Conservation (phyloP, 2,113 vertebrate species). For the Scopus umbretta region DNA sequence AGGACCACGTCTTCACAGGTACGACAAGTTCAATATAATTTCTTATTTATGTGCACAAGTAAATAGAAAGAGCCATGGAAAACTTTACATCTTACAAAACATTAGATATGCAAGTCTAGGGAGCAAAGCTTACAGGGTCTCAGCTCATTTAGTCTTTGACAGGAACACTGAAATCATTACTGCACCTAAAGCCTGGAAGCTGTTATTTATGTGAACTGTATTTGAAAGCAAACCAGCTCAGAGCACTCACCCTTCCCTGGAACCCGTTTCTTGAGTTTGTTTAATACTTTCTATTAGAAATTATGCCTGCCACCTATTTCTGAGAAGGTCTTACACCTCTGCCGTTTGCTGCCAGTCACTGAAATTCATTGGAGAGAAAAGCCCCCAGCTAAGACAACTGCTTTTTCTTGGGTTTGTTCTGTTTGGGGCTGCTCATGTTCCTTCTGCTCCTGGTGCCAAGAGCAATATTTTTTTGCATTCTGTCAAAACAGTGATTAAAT, state of each 20-base stretch:
- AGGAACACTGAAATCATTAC: not conserved
- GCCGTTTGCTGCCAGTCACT: not conserved
- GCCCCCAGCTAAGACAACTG: not conserved
- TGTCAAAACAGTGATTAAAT: constrained; percentile 1
- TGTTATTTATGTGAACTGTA: not conserved
- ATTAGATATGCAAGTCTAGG: not conserved
- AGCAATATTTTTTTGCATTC: not conserved
- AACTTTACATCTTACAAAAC: not conserved
- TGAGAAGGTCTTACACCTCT: not conserved
- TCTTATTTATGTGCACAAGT: not conserved
- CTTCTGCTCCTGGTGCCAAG: not conserved
- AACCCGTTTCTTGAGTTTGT: not conserved
- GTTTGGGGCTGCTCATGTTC: not conserved
- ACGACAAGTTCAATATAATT: not conserved
- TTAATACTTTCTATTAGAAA: not conserved
- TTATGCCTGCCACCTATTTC: not conserved
- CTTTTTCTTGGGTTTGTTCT: not conserved
- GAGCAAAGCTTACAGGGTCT: not conserved
- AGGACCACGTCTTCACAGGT: not conserved
- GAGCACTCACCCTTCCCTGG: not conserved
- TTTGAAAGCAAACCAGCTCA: not conserved
- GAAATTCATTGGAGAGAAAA: not conserved
- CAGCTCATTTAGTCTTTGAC: not conserved
- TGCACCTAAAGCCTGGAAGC: not conserved
- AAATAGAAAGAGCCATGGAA: not conserved